These are phyloP conservation scores for Tipula unca DNA, from an alignment of 2,888 invertebrate genomes.

Conservation along the genomic window DNA sequence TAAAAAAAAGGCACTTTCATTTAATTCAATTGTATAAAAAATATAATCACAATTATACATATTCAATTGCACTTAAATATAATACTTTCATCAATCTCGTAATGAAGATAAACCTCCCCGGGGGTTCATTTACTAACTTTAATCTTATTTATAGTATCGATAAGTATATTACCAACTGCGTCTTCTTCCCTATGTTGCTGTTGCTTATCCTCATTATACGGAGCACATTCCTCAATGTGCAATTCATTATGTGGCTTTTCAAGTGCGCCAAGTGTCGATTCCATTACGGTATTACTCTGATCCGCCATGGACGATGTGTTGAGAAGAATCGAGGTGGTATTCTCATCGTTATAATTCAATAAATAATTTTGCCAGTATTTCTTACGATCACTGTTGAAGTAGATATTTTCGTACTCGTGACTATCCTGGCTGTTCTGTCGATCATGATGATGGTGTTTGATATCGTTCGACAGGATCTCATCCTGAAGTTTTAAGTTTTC, in stretches of 20 bases:
- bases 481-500: constrained; percentile 28
- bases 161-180: constrained; percentile 25
- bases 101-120: not conserved
- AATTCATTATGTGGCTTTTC: not conserved
- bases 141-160: constrained; percentile 27
- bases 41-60: not conserved
- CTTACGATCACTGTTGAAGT: constrained; percentile 26
- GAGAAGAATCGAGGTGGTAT: constrained; percentile 22
- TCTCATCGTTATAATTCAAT: constrained; percentile 27
- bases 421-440: constrained; percentile 25
- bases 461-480: constrained; percentile 27
- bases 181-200: not conserved
- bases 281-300: constrained; percentile 21
- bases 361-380: constrained; percentile 28
- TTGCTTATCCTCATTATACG: constrained; percentile 19
- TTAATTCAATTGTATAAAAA: constrained; percentile 3
- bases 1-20: not conserved
- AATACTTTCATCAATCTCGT: not conserved
- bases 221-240: constrained; percentile 22
- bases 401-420: constrained; percentile 27
- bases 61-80: constrained; percentile 1
- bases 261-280: not conserved
- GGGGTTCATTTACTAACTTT: not conserved
- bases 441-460: constrained; percentile 1
- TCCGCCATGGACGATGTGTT: constrained; percentile 27